phyloP scores from a whole-genome alignment of 2,888 invertebrate genomes.

The Apamea sordens region DNA sequence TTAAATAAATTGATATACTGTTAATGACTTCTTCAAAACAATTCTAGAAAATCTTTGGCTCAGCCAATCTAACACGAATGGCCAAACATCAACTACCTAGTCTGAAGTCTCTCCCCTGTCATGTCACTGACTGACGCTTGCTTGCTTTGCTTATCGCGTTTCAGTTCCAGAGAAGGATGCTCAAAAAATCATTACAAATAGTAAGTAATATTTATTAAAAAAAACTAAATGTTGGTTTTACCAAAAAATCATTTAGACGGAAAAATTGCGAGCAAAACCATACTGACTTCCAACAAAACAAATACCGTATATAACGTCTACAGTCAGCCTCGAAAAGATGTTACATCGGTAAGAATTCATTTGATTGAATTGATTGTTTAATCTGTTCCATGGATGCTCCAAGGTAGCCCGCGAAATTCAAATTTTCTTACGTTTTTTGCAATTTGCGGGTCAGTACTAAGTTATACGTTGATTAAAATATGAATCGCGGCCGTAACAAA shows the following conservation, averaged over 20 bases:
- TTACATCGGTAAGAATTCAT: neutral
- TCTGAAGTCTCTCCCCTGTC: slow-evolving; percentile 55
- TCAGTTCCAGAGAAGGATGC: neutral
- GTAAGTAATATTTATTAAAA: neutral
- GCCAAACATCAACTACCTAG: slow-evolving; percentile 69
- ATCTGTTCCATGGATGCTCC: neutral
- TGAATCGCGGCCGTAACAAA: too few species aligned
- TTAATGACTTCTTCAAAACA: slow-evolving; percentile 45
- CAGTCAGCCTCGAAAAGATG: neutral
- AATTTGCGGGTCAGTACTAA: too few species aligned
- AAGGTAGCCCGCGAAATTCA: too few species aligned
- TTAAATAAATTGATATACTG: slow-evolving; percentile 17
- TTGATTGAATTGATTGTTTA: neutral
- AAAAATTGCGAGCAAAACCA: neutral
- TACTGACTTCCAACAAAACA: neutral
- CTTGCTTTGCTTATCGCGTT: slow-evolving; percentile 51
- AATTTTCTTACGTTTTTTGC: too few species aligned
- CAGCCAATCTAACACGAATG: slow-evolving; percentile 56
- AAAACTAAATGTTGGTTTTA: neutral
- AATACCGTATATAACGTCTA: neutral
- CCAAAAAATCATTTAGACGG: neutral
- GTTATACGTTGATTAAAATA: too few species aligned
- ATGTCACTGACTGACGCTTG: slow-evolving; percentile 65
- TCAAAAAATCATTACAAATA: slow-evolving; percentile 18
- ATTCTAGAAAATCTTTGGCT: slow-evolving; percentile 49